A percentile compares a stretch with the other conserved stretches of the same genome.
phyloP scores from a whole-genome alignment of 1,140 invertebrate genomes.

The Orchestia grillus region DNA sequence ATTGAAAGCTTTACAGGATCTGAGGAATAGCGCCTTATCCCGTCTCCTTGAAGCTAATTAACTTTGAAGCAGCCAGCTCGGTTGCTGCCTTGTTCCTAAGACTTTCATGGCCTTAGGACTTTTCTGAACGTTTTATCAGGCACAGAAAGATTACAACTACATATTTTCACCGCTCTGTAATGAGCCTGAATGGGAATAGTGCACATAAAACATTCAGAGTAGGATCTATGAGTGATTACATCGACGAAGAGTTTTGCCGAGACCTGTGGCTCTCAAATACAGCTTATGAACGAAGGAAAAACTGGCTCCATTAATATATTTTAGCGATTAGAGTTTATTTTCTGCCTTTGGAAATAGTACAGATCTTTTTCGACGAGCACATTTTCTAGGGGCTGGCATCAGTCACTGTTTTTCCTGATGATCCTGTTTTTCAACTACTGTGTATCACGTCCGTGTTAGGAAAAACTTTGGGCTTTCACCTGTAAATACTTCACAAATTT shows the following conservation, averaged over 20 bases:
- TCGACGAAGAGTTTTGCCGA: neutral
- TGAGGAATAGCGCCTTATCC: conserved; percentile 28
- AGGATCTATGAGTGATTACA: neutral
- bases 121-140: neutral
- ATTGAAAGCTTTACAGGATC: conserved; percentile 53
- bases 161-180: neutral
- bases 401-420: too few species aligned
- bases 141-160: neutral
- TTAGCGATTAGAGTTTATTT: neutral
- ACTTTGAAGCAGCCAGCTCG: conserved; percentile 10
- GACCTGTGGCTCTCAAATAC: neutral
- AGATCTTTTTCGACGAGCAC: neutral
- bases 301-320: neutral
- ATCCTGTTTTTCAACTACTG: too few species aligned
- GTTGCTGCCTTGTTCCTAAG: neutral
- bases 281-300: neutral
- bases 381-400: too few species aligned
- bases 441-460: too few species aligned
- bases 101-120: neutral
- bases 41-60: conserved; percentile 40
- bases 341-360: neutral
- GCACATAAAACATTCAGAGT: neutral
- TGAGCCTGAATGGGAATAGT: neutral
- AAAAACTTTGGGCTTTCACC: too few species aligned
- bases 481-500: too few species aligned